phyloP scores from a whole-genome alignment of 2,888 invertebrate genomes.

The Chrysodeixis includens region DNA sequence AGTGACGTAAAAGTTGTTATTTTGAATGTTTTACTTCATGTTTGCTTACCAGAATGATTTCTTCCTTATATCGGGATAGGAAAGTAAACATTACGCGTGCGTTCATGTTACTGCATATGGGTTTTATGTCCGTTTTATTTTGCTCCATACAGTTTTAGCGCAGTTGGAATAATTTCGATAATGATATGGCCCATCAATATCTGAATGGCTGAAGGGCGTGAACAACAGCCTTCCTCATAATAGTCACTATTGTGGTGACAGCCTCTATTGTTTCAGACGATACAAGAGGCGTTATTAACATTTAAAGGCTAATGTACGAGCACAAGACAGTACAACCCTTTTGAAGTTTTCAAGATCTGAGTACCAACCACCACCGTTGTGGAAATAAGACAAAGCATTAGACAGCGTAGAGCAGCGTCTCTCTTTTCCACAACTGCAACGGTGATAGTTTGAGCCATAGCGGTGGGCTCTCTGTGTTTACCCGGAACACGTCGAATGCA shows the following conservation, averaged over 20 bases:
- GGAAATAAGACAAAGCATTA: no score
- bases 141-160: no score
- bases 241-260: not conserved
- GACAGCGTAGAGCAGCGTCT: no score
- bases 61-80: not conserved
- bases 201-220: not conserved
- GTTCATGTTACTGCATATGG: not conserved
- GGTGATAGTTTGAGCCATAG: not conserved
- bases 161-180: not conserved
- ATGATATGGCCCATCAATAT: not conserved
- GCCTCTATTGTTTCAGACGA: not conserved
- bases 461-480: not conserved
- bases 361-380: no score
- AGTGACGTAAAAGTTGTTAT: slow-evolving; percentile 22
- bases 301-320: not conserved
- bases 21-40: slow-evolving; percentile 29
- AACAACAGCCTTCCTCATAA: not conserved
- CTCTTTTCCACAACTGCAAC: no score
- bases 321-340: not conserved
- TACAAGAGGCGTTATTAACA: slow-evolving; percentile 2
- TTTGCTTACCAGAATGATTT: slow-evolving; percentile 12
- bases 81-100: not conserved
- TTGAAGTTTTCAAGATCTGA: not conserved
- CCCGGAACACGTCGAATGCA: slow-evolving; percentile 11
- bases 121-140: no score